Base-by-base conservation (phyloP, 2,888 invertebrate species). In the Eristalis pertinax region DNA sequence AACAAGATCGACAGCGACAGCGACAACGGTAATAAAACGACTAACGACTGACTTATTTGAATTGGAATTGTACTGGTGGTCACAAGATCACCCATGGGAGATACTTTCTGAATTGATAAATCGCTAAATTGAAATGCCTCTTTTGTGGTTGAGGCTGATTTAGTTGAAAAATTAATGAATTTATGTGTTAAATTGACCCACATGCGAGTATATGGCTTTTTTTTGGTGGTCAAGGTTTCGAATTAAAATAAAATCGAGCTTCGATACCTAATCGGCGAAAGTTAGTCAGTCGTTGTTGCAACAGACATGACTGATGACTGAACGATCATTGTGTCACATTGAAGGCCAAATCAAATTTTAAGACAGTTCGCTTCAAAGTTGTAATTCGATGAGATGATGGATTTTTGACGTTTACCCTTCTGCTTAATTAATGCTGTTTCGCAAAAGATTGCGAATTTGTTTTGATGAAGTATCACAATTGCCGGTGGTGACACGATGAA, bases 11-110 rank as follows among this genome's bases (percentile, higher is more conserved):
- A 50, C 22, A 24, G 60, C 26, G 4, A 15, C 15, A 43, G 7
- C 56, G 26, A 60, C 63, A n/a, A 67, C 38, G 58, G 22, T 10
- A 58, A 60, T 75, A 22, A 43, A 43, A 50, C 32, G 63, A 35
- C 50, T 22, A 56, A 64, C 15, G 32, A 41, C 60, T 76, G 43
- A 43, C 32, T 43, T 32, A 10, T 67, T 29, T 50, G 41, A 29
- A 50, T 56, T 26, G 56, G n/a, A n/a, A 32, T 19, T 38, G 56
- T 35, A 69, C 50, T 19, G 50, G 19, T 50, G 50, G 19, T 50
- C 50, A 50, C 50, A 50, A 50, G 50, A 50, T 50, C 50, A 8
- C 50, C 19, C 50, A 19, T 50, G 19, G 50, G 7, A 50, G 50
- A 50, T 50, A 19, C 19, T 8, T 19, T 50, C 8, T 19, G 50